These are phyloP conservation scores for Andricus curvator DNA, from an alignment of 2,888 invertebrate species.

Conservation along the genomic window DNA sequence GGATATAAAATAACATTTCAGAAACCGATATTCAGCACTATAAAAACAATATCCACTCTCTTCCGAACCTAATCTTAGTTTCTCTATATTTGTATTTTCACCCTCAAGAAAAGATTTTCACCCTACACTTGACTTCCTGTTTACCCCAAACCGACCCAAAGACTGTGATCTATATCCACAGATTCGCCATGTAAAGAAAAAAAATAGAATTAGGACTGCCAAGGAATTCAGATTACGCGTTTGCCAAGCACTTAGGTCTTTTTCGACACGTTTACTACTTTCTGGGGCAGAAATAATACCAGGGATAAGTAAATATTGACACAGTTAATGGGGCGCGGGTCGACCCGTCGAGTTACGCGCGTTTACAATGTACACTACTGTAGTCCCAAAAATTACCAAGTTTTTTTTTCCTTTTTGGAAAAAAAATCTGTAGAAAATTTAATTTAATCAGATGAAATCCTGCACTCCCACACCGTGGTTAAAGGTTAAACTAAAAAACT, in stretches of 20 bases:
- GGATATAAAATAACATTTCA: background rate
- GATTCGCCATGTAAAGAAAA: conserved; percentile 3
- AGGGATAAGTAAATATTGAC: conserved; percentile 62
- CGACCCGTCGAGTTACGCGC: conserved; percentile 39
- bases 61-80: background rate
- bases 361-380: background rate
- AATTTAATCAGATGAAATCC: no score
- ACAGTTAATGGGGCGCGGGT: conserved; percentile 59
- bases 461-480: no score
- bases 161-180: background rate
- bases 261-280: conserved; percentile 50
- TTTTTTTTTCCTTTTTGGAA: no score
- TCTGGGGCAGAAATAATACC: conserved; percentile 61
- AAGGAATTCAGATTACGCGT: background rate
- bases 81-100: background rate
- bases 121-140: background rate
- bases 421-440: no score
- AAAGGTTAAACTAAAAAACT: no score
- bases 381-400: no score
- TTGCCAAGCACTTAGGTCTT: conserved; percentile 50
- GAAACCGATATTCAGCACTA: background rate
- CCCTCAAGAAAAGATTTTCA: background rate
- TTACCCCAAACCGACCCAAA: conserved; percentile 1
- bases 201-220: background rate
- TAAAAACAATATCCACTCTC: background rate